phyloP scores from a whole-genome alignment of 1,140 invertebrate genomes.

The Drosophila burlai region DNA sequence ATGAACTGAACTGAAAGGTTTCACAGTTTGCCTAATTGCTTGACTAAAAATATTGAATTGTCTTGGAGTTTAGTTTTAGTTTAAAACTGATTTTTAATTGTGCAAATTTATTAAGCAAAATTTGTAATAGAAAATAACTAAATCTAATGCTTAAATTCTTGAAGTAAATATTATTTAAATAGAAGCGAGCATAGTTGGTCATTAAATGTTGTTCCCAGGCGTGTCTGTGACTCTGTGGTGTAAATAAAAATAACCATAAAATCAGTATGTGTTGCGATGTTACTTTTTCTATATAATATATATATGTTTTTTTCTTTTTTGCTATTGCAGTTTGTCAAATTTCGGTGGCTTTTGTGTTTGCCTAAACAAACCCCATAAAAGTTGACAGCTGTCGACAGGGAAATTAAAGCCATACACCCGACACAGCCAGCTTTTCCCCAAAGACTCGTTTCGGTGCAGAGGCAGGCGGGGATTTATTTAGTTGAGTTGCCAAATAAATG shows the following conservation, averaged over 20 bases:
- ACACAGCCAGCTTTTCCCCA: constrained; percentile 4
- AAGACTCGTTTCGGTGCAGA: constrained; percentile 3
- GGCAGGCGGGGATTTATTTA: not conserved
- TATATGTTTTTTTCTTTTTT: not conserved
- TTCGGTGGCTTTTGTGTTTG: constrained; percentile 33
- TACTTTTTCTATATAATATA: not conserved
- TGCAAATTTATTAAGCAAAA: not conserved
- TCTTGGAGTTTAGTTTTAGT: not conserved
- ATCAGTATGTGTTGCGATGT: not conserved
- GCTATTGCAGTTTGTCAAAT: constrained; percentile 31
- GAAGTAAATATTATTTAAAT: not conserved
- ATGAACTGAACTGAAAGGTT: not conserved
- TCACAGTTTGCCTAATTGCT: no score
- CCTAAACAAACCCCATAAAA: not conserved
- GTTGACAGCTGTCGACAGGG: constrained; percentile 24
- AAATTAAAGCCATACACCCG: constrained; percentile 9
- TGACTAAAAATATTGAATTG: not conserved
- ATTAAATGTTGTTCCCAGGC: constrained; percentile 10
- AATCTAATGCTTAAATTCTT: not conserved
- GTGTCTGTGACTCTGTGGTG: constrained; percentile 34
- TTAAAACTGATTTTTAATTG: not conserved
- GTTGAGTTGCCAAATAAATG: constrained; percentile 26
- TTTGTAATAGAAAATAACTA: not conserved
- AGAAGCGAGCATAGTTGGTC: not conserved
- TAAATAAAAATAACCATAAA: constrained; percentile 43